These are phyloP conservation scores for Plagiodera versicolora DNA, from an alignment of 2,888 invertebrate genomes.

Conservation along the genomic window DNA sequence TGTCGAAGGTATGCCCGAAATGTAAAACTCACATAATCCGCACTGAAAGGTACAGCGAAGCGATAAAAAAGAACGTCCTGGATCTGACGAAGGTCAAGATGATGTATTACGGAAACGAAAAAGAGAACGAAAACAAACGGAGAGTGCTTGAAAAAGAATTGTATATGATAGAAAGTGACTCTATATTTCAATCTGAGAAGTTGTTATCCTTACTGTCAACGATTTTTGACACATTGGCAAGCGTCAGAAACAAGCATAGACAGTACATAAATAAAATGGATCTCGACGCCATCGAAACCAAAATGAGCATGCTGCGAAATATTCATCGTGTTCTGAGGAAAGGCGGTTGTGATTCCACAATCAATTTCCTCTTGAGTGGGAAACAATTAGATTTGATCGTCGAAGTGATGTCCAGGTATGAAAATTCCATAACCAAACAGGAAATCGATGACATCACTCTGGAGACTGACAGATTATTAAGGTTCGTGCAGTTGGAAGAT, in stretches of 20 bases:
- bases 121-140: constrained; percentile 48
- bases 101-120: constrained; percentile 47
- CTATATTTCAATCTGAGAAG: too few relatives aligned
- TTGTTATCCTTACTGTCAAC: too few relatives aligned
- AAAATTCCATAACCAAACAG: constrained; percentile 43
- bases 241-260: too few relatives aligned
- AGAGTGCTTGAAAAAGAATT: constrained; percentile 3
- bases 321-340: background rate
- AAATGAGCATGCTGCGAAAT: background rate
- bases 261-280: background rate
- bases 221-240: too few relatives aligned
- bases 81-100: constrained; percentile 36
- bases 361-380: background rate
- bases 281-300: background rate
- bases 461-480: constrained; percentile 45
- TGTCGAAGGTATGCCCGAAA: constrained; percentile 21
- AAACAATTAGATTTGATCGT: constrained; percentile 36
- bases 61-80: constrained; percentile 33
- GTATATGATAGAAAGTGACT: too few relatives aligned
- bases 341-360: background rate
- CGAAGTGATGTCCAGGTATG: constrained; percentile 26
- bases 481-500: constrained; percentile 39
- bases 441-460: constrained; percentile 44
- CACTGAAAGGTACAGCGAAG: constrained; percentile 40
- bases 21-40: constrained; percentile 40